A percentile compares a stretch with the other conserved stretches of the same genome.
These are phyloP conservation scores for Perccottus glenii DNA, from an alignment of 2,113 vertebrate species.

Conservation along the genomic window DNA sequence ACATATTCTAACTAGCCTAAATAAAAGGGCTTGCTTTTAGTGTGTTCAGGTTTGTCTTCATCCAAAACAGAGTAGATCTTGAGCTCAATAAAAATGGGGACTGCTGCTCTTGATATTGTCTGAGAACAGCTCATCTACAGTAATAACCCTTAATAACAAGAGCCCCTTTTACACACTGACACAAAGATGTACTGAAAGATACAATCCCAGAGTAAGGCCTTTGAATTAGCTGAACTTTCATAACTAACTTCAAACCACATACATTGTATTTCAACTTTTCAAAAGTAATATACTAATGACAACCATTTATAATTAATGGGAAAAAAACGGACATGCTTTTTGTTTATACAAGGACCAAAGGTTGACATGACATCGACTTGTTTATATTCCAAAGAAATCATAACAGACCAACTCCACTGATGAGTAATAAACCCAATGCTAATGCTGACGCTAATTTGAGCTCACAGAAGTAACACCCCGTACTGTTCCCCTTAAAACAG, in stretches of 20 bases:
- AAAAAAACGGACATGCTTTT: neutral
- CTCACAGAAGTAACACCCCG: slow-evolving; percentile 1
- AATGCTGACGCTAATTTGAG: slow-evolving; percentile 38
- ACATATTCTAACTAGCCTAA: too few species aligned
- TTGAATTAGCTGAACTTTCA: slow-evolving; percentile 14
- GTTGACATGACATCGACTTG: neutral
- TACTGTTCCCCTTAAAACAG: neutral
- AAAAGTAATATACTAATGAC: neutral
- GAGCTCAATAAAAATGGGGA: too few species aligned
- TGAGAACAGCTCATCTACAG: too few species aligned
- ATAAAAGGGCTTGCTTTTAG: too few species aligned
- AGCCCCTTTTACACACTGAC: too few species aligned
- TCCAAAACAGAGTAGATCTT: too few species aligned
- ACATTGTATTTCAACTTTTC: neutral
- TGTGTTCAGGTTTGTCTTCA: too few species aligned
- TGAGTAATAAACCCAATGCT: neutral
- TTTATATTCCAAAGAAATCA: slow-evolving; percentile 5
- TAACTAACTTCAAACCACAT: neutral
- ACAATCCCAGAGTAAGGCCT: neutral
- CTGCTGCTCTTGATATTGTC: too few species aligned
- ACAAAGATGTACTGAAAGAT: too few species aligned
- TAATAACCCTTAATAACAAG: too few species aligned
- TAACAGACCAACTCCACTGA: neutral
- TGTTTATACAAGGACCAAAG: neutral
- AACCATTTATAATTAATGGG: neutral